phyloP scores from a whole-genome alignment of 2,113 vertebrate species.

The Microcebus tavaratra region DNA sequence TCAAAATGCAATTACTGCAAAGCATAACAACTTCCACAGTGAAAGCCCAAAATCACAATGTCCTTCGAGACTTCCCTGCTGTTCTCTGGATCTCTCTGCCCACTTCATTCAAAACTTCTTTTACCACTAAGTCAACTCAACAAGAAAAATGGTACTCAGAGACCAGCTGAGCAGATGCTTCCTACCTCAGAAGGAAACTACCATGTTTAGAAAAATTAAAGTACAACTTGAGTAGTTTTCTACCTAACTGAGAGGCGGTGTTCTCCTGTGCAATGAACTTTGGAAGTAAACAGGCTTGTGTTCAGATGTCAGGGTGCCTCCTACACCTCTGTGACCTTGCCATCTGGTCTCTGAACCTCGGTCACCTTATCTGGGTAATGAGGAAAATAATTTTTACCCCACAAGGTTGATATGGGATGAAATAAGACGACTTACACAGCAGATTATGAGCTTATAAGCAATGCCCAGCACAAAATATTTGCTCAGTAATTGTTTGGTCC shows the following conservation, averaged over 20 bases:
- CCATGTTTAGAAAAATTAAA: slow-evolving; percentile 62
- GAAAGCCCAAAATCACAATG: slow-evolving; percentile 75
- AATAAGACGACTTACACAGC: not conserved
- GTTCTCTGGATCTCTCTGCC: slow-evolving; percentile 66
- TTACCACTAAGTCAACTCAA: slow-evolving; percentile 59
- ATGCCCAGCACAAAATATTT: not conserved
- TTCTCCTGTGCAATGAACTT: slow-evolving; percentile 1
- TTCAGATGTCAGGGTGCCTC: not conserved
- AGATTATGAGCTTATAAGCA: not conserved
- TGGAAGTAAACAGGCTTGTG: not conserved
- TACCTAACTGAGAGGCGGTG: not conserved
- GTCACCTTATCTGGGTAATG: not conserved
- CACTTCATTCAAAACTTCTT: slow-evolving; percentile 61
- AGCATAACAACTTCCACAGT: slow-evolving; percentile 79
- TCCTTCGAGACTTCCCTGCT: slow-evolving; percentile 68
- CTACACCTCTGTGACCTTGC: not conserved
- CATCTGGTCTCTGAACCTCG: not conserved
- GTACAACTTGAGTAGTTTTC: slow-evolving; percentile 4
- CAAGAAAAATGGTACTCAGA: slow-evolving; percentile 40
- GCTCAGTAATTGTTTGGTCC: not conserved
- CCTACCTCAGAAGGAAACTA: slow-evolving; percentile 57
- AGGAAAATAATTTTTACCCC: not conserved
- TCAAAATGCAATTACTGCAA: slow-evolving; percentile 77
- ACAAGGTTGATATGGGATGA: not conserved
- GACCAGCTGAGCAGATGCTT: not conserved